Evolutionary conservation across 2,888 invertebrate species (phyloP).

Genomic region (Yponomeuta malinellus): DNA sequence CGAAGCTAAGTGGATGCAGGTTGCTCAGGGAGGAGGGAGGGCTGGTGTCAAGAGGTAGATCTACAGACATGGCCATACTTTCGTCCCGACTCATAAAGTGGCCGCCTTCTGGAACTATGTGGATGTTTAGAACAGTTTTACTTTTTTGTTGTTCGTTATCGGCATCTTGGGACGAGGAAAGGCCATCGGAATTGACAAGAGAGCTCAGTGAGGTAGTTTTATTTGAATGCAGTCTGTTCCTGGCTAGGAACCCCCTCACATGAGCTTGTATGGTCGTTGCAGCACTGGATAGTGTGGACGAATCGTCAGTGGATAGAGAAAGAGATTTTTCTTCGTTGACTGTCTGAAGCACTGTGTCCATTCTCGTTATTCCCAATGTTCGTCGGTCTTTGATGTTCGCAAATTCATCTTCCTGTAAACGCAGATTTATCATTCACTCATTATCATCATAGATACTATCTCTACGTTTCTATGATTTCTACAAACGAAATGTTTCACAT

Average conservation of each 20-base stretch:
- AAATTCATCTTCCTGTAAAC: conserved; percentile 48
- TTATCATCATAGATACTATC: not conserved
- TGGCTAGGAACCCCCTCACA: conserved; percentile 79
- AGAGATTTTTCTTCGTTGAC: conserved; percentile 72
- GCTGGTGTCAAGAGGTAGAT: conserved; percentile 59
- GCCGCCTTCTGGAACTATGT: conserved; percentile 59
- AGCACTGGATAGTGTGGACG: conserved; percentile 66
- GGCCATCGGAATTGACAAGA: conserved; percentile 50
- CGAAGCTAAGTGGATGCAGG: conserved; percentile 59
- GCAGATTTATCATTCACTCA: conserved; percentile 15
- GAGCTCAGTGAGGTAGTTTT: conserved; percentile 59
- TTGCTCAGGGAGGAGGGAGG: conserved; percentile 41
- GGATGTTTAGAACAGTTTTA: conserved; percentile 65
- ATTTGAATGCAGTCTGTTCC: conserved; percentile 65
- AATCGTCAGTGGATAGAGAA: conserved; percentile 68
- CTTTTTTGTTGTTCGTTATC: conserved; percentile 46
- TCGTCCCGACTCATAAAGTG: conserved; percentile 61
- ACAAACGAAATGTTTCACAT: not conserved
- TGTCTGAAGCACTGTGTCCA: conserved; percentile 68
- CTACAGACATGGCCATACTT: conserved; percentile 59
- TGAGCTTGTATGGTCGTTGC: conserved; percentile 82
- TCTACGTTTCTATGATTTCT: not conserved
- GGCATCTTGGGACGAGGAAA: conserved; percentile 47
- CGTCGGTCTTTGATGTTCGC: conserved; percentile 50
- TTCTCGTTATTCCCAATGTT: conserved; percentile 52